These are phyloP conservation scores for Channa striata DNA, from an alignment of 2,797 vertebrate genomes.

Conservation along the genomic window DNA sequence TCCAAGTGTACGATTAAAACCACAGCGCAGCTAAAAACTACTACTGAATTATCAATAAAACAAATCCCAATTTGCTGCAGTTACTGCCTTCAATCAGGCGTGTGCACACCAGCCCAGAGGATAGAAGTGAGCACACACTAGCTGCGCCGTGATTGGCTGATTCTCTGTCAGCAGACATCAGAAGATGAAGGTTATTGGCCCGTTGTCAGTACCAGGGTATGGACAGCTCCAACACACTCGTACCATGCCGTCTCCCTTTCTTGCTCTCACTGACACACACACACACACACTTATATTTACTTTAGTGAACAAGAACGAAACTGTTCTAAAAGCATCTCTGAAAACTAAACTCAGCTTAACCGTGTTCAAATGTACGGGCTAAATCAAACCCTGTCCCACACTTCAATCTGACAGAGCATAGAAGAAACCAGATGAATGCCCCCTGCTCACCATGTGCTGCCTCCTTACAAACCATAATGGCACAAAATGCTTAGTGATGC, in stretches of 20 bases:
- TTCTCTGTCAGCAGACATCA: slow-evolving; percentile 97
- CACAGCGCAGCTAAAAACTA: too few species aligned
- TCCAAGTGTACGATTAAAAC: too few species aligned
- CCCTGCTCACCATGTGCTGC: slow-evolving; percentile 13
- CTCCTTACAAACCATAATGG: slow-evolving; percentile 14
- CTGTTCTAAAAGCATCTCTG: background rate
- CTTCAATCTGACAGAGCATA: background rate
- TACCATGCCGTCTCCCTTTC: slow-evolving; percentile 30
- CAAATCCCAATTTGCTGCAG: background rate
- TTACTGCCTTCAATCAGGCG: slow-evolving; percentile 17
- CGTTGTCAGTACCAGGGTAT: slow-evolving; percentile 76
- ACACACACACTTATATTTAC: slow-evolving; percentile 8
- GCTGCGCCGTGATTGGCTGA: slow-evolving; percentile 88
- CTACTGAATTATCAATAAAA: background rate
- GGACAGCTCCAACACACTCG: slow-evolving; percentile 76
- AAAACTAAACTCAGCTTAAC: background rate
- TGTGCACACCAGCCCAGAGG: slow-evolving; percentile 59
- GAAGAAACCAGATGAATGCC: slow-evolving; percentile 14
- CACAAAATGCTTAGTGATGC: slow-evolving; percentile 55
- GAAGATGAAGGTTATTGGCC: slow-evolving; percentile 90
- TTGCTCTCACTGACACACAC: background rate
- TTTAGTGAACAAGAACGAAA: slow-evolving; percentile 17
- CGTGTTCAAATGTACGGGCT: background rate
- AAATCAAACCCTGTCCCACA: slow-evolving; percentile 2
- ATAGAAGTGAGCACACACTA: slow-evolving; percentile 85